Conservation (phyloP, 2,888 invertebrate species). For the Malacosoma neustria region DNA sequence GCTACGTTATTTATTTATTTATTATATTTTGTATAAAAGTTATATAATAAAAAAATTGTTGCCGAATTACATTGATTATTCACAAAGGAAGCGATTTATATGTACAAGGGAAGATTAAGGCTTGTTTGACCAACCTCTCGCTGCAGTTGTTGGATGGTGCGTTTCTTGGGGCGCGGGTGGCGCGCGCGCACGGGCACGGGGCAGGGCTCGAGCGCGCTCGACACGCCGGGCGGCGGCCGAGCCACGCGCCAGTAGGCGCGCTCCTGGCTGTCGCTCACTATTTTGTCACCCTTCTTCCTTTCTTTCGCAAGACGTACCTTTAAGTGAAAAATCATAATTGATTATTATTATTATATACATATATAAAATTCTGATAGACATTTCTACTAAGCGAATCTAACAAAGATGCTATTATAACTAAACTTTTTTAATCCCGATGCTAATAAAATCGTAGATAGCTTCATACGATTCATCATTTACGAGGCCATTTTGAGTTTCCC, state of each 20-base stretch:
- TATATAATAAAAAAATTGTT: conserved; percentile 1
- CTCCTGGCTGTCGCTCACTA: conserved; percentile 97
- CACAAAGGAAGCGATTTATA: neutral
- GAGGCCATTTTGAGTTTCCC: no score
- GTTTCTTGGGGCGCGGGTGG: conserved; percentile 78
- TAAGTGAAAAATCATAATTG: no score
- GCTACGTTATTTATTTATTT: no score
- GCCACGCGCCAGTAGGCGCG: conserved; percentile 98
- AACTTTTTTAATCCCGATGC: no score
- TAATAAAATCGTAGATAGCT: no score
- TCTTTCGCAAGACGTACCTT: conserved; percentile 93
- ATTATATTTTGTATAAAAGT: no score
- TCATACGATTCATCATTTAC: no score
- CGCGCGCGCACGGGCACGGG: conserved; percentile 86
- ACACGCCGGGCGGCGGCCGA: conserved; percentile 92
- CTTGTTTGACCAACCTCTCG: conserved; percentile 78
- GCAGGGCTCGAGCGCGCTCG: conserved; percentile 89
- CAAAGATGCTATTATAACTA: no score
- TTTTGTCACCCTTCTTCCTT: conserved; percentile 96
- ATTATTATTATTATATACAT: no score
- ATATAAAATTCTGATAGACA: no score
- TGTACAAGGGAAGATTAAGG: neutral
- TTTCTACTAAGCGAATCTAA: no score
- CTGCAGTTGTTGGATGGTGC: conserved; percentile 84
- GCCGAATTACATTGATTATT: neutral